Evolutionary conservation across 2,113 vertebrate species (phyloP), one percentile per base, ranked within the genome.

Genomic region (Heliornis fulica): DNA sequence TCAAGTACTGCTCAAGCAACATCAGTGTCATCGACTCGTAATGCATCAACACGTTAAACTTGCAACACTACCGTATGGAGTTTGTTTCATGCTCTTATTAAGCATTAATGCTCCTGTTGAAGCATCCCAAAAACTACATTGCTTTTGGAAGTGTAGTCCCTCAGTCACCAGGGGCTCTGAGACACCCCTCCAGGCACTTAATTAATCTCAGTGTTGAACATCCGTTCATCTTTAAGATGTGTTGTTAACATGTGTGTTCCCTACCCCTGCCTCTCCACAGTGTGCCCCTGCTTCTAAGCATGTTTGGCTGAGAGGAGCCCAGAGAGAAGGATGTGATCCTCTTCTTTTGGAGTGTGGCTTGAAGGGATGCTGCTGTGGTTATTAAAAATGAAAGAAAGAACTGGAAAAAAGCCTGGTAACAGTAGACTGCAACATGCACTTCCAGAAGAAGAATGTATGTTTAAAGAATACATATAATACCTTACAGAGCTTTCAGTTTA

Each of bases 341-440:
- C 56, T 17, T 46, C 26, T 71, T 77, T 15, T n/a, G 41, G 36
- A 7, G 11, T 2, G 11, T 22, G 22, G 23, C 61, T 89, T 53
- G 41, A 59, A 50, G 43, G 45, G 20, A 22, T 61, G 6, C 50
- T 25, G 15, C 46, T 64, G 10, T 4, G 8, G 17, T 36, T 32
- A 10, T 26, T 31, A 14, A 50, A 29, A 28, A 28, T 26, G 15
- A 51, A 51, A 25, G 25, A 51, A 51, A 51, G 20, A 51, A 28
- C 25, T 26, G 13, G 10, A 8, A 21, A 36, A 69, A 65, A 26
- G 0, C 8, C 61, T 0, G 0, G 0, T 48, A 63, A 18, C 7
- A 28, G 12, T 19, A 9, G 29, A 15, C 66, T 80, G 60, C 64
- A 63, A 43, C 38, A 17, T 7, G 0, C 36, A 36, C 77, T 48